A percentile compares a stretch with the other conserved stretches of the same genome.
phyloP scores from a whole-genome alignment of 2,888 invertebrate species.

The Leptarthrus brevirostris region DNA sequence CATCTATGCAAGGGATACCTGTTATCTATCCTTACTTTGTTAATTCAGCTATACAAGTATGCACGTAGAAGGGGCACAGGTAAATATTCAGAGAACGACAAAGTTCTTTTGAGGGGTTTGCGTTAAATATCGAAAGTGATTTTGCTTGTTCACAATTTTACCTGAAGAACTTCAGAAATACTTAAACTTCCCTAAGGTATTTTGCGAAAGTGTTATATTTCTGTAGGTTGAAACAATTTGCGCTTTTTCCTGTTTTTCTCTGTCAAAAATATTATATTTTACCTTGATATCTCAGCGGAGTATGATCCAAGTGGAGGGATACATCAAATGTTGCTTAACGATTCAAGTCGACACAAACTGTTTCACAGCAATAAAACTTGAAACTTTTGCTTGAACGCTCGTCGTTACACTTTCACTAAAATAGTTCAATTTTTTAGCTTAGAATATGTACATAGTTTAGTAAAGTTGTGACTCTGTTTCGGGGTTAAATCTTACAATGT shows the following conservation, averaged over 20 bases:
- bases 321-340: conserved; percentile 39
- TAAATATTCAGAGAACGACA: conserved; percentile 17
- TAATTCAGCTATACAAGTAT: conserved; percentile 16
- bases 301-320: not conserved
- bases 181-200: conserved; percentile 15
- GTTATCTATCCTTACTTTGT: conserved; percentile 25
- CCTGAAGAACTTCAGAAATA: conserved; percentile 25
- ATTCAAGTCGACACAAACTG: conserved; percentile 23
- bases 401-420: conserved; percentile 22
- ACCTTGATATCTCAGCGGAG: not conserved
- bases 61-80: conserved; percentile 17
- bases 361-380: conserved; percentile 19
- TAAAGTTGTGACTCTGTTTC: not conserved
- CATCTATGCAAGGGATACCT: conserved; percentile 13
- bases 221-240: conserved; percentile 30
- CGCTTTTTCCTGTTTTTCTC: conserved; percentile 34
- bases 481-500: not conserved
- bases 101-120: conserved; percentile 18
- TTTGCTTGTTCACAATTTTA: conserved; percentile 38
- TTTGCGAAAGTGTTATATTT: conserved; percentile 16
- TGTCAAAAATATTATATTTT: conserved; percentile 33
- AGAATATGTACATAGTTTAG: not conserved
- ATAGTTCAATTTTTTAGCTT: not conserved
- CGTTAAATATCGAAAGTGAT: conserved; percentile 47
- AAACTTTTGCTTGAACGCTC: conserved; percentile 16